These are phyloP conservation scores for Euproctis similis DNA, from an alignment of 2,888 invertebrate genomes.

Conservation along the genomic window DNA sequence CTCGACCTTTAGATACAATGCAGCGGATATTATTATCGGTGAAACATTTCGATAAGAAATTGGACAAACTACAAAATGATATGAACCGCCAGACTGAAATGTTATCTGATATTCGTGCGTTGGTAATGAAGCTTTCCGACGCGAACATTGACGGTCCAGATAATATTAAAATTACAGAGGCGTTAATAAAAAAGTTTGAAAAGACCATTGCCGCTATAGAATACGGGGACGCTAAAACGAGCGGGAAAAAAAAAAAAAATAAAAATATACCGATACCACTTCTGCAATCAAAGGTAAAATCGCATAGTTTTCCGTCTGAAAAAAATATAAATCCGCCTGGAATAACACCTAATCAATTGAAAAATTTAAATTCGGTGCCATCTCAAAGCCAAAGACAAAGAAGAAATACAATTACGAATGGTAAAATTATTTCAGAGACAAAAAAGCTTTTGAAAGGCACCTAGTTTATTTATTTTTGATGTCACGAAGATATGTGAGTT, in stretches of 20 bases:
- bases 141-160: slow-evolving; percentile 25
- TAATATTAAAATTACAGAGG: slow-evolving; percentile 17
- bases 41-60: slow-evolving; percentile 46
- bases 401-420: no score
- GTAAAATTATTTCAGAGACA: no score
- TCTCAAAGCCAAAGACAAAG: slow-evolving; percentile 18
- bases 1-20: slow-evolving; percentile 25
- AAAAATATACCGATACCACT: slow-evolving; percentile 4
- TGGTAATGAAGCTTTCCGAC: slow-evolving; percentile 37
- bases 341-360: slow-evolving; percentile 8
- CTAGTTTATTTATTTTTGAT: no score
- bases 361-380: slow-evolving; percentile 13
- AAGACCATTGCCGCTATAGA: slow-evolving; percentile 32
- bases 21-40: slow-evolving; percentile 41
- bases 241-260: neutral
- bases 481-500: no score
- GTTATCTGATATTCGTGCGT: slow-evolving; percentile 38
- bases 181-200: slow-evolving; percentile 11
- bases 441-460: no score
- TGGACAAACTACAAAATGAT: slow-evolving; percentile 51
- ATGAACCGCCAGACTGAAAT: slow-evolving; percentile 46
- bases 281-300: slow-evolving; percentile 28
- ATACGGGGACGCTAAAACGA: slow-evolving; percentile 16
- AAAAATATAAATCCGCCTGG: slow-evolving; percentile 9
- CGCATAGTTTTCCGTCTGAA: slow-evolving; percentile 23